Base-by-base conservation (phyloP, 2,888 invertebrate species). In the Mythimna impura region DNA sequence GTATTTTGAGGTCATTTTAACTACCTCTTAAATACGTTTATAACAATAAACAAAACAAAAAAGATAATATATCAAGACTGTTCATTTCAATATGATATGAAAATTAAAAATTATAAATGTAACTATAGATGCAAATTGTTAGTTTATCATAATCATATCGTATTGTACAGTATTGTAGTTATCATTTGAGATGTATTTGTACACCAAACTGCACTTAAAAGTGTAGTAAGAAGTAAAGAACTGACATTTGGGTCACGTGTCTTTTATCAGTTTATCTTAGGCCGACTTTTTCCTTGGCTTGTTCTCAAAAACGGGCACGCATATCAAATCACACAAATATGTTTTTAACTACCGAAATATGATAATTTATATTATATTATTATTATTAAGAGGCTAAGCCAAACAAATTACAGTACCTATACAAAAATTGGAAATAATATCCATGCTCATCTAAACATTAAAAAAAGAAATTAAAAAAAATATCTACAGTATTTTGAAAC, bases 101-200 rank as follows among this genome's bases (percentile, higher is more conserved):
- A 47, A n/a, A 34, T n/a, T 10, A 10, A 22, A n/a, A 60, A 30
- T 14, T n/a, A 9, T n/a, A 22, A 2, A 47, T 52, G 12, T 8
- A 20, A 36, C 30, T 55, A 12, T 14, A n/a, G n/a, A 36, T 20
- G 25, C 10, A 20, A 40, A 14, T 20, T 20, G 5, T 14, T n/a
- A 8, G 6, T 66, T 65, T 9, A n/a, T 34, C 10, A 47, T 36
- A 43, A 47, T 63, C 36, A 20, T 63, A 68, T 77, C 22, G 60
- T 61, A 72, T 67, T 73, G 68, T 67, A 68, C 67, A 78, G 52
- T 60, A 6, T n/a, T 10, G 22, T 58, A 43, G 25, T 47, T 40
- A 76, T 54, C 1, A 54, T 63, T 57, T 57, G 8, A 25, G 36
- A 40, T 62, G 14, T 55, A 6, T 52, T 20, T 66, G 6, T 55